Percentiles rank a stretch among this genome's conserved stretches.
These are phyloP conservation scores for Tetramorium simillimum DNA, from an alignment of 1,140 invertebrate species.

Conservation along the genomic window DNA sequence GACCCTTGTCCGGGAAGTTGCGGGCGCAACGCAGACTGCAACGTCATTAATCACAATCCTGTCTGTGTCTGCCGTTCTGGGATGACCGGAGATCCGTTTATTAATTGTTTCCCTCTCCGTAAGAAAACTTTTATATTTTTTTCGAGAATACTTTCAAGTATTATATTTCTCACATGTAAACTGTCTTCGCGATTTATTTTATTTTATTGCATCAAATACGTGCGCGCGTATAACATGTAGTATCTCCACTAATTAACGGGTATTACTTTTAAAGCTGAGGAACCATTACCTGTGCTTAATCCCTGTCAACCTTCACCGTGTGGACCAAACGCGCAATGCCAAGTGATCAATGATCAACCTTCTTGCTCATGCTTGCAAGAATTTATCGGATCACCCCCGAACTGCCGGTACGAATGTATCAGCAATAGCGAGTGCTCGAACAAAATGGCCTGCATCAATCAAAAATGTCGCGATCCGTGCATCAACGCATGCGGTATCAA, in stretches of 20 bases:
- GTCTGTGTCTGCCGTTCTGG: conserved; percentile 82
- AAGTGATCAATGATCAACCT: conserved; percentile 87
- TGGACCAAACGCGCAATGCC: conserved; percentile 90
- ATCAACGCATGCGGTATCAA: conserved; percentile 90
- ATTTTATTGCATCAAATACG: not conserved
- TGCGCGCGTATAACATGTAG: not conserved
- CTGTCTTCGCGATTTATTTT: conserved; percentile 63
- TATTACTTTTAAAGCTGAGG: conserved; percentile 63
- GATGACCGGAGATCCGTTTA: conserved; percentile 85
- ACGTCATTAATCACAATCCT: conserved; percentile 85
- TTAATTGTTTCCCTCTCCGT: conserved; percentile 85
- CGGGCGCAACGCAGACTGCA: conserved; percentile 87
- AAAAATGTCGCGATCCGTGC: conserved; percentile 91
- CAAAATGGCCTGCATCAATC: conserved; percentile 90
- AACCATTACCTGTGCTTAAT: conserved; percentile 61
- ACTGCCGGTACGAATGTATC: conserved; percentile 90
- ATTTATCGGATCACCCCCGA: conserved; percentile 90
- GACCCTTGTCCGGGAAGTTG: conserved; percentile 89
- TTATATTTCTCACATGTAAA: conserved; percentile 80
- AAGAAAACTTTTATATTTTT: conserved; percentile 78
- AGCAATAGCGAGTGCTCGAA: conserved; percentile 90
- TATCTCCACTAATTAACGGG: not conserved
- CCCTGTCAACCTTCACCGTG: conserved; percentile 91
- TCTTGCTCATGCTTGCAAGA: conserved; percentile 89
- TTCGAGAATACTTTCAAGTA: conserved; percentile 85